Base-by-base conservation (phyloP, 2,888 invertebrate species). In the Polydesmus complanatus region DNA sequence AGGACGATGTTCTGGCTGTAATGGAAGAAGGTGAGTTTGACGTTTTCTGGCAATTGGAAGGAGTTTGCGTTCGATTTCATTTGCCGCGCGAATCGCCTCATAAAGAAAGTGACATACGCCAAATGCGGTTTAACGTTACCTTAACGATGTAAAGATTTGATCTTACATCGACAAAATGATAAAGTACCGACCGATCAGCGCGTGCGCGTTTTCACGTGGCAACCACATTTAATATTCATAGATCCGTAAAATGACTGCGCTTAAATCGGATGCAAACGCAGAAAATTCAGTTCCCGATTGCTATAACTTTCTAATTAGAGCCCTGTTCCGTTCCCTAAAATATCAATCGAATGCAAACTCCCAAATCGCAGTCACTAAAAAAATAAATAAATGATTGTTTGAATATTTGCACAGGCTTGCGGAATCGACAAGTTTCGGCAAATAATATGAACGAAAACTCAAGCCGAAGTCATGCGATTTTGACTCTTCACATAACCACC, bases 381-480 rank as follows among this genome's bases (percentile, higher is more conserved):
- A 22, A 21, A 2, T 2, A 18, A 5, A 18, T 11, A 21, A 57
- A 19, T 11, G 26, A 49, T 27, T 25, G 26, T 63, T 11, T 58
- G 21, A 25, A 21, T 18, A 47, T 27, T 65, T 68, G n/a, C n/a
- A 37, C 70, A 90, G 90, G 95, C 19, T 85, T 92, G 83, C 80
- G 86, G 62, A 93, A 95, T 75, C 81, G 94, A 56, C 86, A 90
- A 8, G 86, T 91, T 2, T 92, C 93, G 21, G 79, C 86, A 58
- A 94, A 94, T 78, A 86, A 87, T 62, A 88, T 94, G 88, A 95
- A 95, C 74, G 88, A 94, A 63, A 83, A 88, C 72, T 95, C 94
- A 2, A 88, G 88, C 63, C 83, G 95, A 65, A 92, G 92, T 68
- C 95, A 95, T 78, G 89, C 90, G 2, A 81, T 92, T 65, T 80